phyloP scores from a whole-genome alignment of 2,797 vertebrate species.

The Eospalax fontanierii region DNA sequence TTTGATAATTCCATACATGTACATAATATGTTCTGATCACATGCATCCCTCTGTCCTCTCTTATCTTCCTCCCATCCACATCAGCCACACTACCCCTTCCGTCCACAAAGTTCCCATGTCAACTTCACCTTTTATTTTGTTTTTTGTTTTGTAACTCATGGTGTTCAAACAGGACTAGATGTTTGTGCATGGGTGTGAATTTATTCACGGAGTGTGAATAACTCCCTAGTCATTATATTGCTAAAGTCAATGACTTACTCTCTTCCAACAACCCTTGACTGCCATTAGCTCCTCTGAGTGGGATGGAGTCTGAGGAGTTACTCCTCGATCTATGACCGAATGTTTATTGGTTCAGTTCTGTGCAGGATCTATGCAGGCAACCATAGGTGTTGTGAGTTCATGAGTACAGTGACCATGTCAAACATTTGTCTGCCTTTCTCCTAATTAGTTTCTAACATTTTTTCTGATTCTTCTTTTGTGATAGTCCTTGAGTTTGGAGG shows the following conservation, averaged over 20 bases:
- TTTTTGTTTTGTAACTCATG: not conserved
- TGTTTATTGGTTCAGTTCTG: too few species aligned
- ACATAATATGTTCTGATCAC: not conserved
- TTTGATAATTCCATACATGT: not conserved
- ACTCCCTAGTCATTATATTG: not conserved
- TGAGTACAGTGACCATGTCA: too few species aligned
- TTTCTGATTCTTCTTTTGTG: not conserved
- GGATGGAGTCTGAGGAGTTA: too few species aligned
- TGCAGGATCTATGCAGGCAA: too few species aligned
- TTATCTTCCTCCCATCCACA: not conserved
- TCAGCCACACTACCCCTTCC: not conserved
- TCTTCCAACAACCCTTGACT: too few species aligned
- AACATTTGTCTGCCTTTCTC: too few species aligned
- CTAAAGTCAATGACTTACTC: too few species aligned
- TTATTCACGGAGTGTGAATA: not conserved
- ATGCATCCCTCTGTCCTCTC: not conserved
- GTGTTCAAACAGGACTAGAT: not conserved
- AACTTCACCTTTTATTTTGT: not conserved
- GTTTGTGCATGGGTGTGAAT: not conserved
- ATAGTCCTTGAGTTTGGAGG: not conserved
- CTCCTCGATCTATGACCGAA: too few species aligned
- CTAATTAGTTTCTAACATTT: not conserved
- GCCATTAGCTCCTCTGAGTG: too few species aligned
- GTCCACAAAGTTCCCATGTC: not conserved
- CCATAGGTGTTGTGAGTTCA: too few species aligned